These are phyloP conservation scores for Rhodeus uyekii DNA, from an alignment of 2,797 vertebrate genomes.

Conservation along the genomic window DNA sequence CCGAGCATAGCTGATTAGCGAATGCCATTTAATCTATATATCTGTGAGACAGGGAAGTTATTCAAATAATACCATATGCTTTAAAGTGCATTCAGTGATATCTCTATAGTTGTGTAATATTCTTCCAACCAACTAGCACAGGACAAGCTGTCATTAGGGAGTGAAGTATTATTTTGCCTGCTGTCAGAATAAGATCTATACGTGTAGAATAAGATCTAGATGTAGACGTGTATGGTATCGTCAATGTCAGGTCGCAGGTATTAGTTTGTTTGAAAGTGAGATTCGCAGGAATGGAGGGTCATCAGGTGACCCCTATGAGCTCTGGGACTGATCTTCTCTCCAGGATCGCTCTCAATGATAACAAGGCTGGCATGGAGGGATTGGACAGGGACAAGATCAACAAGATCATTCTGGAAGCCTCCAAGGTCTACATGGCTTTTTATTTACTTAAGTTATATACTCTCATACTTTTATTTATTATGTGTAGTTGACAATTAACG, in stretches of 20 bases:
- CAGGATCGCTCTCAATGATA: conserved; percentile 95
- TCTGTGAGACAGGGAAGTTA: too few species aligned
- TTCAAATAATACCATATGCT: neutral
- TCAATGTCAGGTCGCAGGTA: neutral
- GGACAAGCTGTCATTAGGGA: neutral
- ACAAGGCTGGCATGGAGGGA: conserved; percentile 98
- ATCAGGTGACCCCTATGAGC: neutral
- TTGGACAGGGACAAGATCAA: conserved; percentile 97
- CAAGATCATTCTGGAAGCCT: conserved; percentile 94
- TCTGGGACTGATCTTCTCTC: conserved; percentile 75
- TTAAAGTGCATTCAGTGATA: neutral
- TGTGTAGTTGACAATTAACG: neutral
- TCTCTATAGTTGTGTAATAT: neutral
- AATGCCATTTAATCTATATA: neutral
- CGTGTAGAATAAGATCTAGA: too few species aligned
- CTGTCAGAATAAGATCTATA: neutral
- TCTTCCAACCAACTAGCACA: neutral
- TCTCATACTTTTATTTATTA: neutral
- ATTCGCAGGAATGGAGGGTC: neutral
- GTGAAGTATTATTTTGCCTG: neutral
- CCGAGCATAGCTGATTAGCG: neutral
- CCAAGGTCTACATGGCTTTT: conserved; percentile 79
- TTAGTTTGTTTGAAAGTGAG: neutral
- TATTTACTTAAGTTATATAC: too few species aligned
- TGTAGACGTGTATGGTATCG: too few species aligned